Evolutionary conservation across 2,888 invertebrate species (phyloP).

Genomic region (Antheraea assamensis): DNA sequence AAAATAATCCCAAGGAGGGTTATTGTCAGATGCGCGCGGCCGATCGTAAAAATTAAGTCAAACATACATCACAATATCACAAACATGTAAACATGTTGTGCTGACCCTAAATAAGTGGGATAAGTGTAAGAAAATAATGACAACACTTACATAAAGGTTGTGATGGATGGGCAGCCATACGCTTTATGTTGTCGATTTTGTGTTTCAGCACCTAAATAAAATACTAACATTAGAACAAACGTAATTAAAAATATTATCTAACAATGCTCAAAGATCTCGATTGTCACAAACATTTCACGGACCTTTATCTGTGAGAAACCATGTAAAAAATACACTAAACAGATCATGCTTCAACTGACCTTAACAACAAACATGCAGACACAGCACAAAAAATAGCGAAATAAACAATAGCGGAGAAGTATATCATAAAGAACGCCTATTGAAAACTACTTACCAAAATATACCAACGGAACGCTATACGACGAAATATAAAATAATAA

Average conservation of each 20-base stretch:
- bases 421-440: slow-evolving; percentile 37
- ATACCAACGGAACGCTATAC: slow-evolving; percentile 20
- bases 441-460: slow-evolving; percentile 33
- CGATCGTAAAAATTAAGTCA: no score
- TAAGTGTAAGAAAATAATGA: no score
- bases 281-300: slow-evolving; percentile 35
- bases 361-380: slow-evolving; percentile 43
- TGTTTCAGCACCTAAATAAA: slow-evolving; percentile 93
- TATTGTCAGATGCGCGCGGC: no score
- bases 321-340: slow-evolving; percentile 45
- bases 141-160: slow-evolving; percentile 97
- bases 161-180: slow-evolving; percentile 97
- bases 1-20: no score
- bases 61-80: no score
- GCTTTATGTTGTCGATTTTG: slow-evolving; percentile 95
- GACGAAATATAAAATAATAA: slow-evolving; percentile 44
- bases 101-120: no score
- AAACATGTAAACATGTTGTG: no score
- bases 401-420: slow-evolving; percentile 43
- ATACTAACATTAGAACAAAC: slow-evolving; percentile 31
- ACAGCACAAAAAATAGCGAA: slow-evolving; percentile 43
- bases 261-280: slow-evolving; percentile 36
- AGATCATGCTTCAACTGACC: slow-evolving; percentile 51
- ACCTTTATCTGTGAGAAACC: slow-evolving; percentile 28
- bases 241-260: slow-evolving; percentile 23